A percentile compares a stretch with the other conserved stretches of the same genome.
These are phyloP conservation scores for Ceratotherium simum DNA, from an alignment of 2,113 vertebrate genomes.

Conservation along the genomic window DNA sequence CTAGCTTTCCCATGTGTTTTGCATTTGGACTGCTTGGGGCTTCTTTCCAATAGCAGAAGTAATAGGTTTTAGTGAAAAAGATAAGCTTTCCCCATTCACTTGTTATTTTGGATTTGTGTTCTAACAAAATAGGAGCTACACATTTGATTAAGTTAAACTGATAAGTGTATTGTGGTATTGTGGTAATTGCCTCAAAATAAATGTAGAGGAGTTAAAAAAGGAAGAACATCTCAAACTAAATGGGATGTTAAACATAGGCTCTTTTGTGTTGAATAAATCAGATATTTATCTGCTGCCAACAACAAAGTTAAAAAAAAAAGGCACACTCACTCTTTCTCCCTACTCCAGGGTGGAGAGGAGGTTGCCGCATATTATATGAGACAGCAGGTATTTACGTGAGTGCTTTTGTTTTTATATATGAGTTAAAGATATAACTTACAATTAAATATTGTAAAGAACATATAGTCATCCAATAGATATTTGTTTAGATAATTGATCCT, in stretches of 20 bases:
- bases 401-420: neutral
- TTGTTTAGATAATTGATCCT: neutral
- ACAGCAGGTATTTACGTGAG: neutral
- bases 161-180: neutral
- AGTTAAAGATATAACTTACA: neutral
- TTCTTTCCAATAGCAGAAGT: neutral
- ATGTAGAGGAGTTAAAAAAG: neutral
- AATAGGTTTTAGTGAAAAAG: neutral
- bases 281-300: neutral
- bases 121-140: neutral
- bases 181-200: slow-evolving; percentile 17
- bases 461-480: neutral
- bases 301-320: neutral
- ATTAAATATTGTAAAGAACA: neutral
- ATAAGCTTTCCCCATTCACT: neutral
- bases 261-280: neutral
- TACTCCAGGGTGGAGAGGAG: neutral
- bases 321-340: neutral
- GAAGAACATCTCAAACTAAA: neutral
- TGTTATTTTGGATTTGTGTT: neutral
- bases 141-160: neutral
- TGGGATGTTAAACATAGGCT: neutral
- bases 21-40: neutral
- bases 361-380: rapidly evolving
- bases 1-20: neutral